Evolutionary conservation across 2,888 invertebrate genomes (phyloP).

Genomic region (Mythimna ferrago): DNA sequence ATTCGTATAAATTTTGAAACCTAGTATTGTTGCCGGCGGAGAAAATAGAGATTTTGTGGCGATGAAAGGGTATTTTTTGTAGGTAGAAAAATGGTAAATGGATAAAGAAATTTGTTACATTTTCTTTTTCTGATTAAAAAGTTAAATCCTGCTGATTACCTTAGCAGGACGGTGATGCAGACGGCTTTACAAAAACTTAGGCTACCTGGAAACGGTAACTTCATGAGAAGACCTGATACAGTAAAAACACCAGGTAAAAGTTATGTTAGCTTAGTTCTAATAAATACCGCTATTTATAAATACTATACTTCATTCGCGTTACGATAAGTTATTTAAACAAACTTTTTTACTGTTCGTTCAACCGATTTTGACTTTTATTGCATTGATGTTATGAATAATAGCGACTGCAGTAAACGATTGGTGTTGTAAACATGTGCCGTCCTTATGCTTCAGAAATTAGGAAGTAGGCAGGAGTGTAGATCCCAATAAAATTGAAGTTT

Average conservation of each 20-base stretch:
- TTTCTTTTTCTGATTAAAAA: background rate
- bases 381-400: too few species aligned
- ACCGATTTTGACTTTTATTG: too few species aligned
- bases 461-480: too few species aligned
- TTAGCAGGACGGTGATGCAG: background rate
- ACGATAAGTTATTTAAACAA: too few species aligned
- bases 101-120: background rate
- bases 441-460: too few species aligned
- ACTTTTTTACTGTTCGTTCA: too few species aligned
- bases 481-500: too few species aligned
- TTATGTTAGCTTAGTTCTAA: background rate
- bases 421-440: too few species aligned
- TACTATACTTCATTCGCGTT: too few species aligned
- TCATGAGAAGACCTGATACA: background rate
- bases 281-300: background rate
- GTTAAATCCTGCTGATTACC: background rate
- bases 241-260: background rate
- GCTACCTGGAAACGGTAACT: background rate
- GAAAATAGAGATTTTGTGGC: constrained; percentile 8
- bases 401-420: too few species aligned
- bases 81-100: background rate
- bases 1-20: constrained; percentile 45
- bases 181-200: background rate
- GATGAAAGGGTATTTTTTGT: background rate
- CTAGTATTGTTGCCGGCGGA: constrained; percentile 17